Evolutionary conservation across 2,888 invertebrate species (phyloP).

Genomic region (Esperia sulphurella): DNA sequence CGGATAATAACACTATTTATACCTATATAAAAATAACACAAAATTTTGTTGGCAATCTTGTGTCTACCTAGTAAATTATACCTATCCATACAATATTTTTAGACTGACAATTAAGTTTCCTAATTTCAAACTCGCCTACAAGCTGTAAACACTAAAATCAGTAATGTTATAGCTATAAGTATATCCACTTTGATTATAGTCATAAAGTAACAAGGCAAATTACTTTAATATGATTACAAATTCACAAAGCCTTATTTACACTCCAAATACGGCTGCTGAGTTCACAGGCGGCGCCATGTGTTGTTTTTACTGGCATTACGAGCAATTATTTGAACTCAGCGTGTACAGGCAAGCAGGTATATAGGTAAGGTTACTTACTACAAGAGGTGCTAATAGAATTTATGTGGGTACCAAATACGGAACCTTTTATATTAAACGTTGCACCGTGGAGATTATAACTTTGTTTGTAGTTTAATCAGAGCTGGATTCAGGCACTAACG

Average conservation of each 20-base stretch:
- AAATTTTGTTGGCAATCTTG: too few relatives aligned
- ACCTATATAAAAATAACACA: too few relatives aligned
- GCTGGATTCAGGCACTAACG: too few relatives aligned
- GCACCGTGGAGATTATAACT: slow-evolving; percentile 10
- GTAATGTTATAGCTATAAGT: too few relatives aligned
- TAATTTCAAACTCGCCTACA: too few relatives aligned
- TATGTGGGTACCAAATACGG: slow-evolving; percentile 19
- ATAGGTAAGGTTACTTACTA: slow-evolving; percentile 6
- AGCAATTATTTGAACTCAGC: slow-evolving; percentile 27
- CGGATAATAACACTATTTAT: too few relatives aligned
- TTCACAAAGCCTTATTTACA: slow-evolving; percentile 22
- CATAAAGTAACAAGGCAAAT: slow-evolving; percentile 1
- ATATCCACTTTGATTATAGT: too few relatives aligned
- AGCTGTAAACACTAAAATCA: too few relatives aligned
- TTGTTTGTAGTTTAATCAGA: slow-evolving; percentile 11
- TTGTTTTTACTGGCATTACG: slow-evolving; percentile 21
- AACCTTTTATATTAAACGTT: slow-evolving; percentile 17
- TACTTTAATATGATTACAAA: slow-evolving; percentile 10
- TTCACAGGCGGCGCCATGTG: slow-evolving; percentile 36
- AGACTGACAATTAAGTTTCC: too few relatives aligned
- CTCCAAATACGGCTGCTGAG: slow-evolving; percentile 25
- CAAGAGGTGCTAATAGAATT: slow-evolving; percentile 34
- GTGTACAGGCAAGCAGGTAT: not conserved
- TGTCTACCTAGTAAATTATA: too few relatives aligned
- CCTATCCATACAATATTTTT: too few relatives aligned